Conservation (phyloP, 2,797 vertebrate species). For the Tarsius wallacei region DNA sequence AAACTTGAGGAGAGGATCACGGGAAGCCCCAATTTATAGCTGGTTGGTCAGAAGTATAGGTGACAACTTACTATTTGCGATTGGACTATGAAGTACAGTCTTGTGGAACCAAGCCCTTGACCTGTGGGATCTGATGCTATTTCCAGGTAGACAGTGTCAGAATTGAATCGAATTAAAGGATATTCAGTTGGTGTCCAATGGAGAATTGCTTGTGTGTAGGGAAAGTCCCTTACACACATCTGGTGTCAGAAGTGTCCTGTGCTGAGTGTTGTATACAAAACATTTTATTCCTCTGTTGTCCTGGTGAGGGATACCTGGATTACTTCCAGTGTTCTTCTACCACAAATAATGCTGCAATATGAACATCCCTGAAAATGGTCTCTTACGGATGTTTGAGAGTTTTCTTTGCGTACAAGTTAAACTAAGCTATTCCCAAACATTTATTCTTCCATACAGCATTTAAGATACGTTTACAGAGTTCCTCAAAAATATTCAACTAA, state of each 20-base stretch:
- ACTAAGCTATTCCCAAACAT: background rate
- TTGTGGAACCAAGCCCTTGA: no score
- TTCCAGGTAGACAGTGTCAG: no score
- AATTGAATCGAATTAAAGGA: background rate
- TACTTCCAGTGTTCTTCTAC: background rate
- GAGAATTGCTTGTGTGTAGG: background rate
- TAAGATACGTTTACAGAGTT: background rate
- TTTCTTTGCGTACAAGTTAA: background rate
- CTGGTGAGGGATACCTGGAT: background rate
- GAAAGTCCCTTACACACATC: background rate
- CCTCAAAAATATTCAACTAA: constrained; percentile 31
- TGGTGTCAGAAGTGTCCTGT: background rate
- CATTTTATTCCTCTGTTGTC: background rate
- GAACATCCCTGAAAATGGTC: background rate
- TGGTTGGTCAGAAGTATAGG: no score
- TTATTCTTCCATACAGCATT: background rate
- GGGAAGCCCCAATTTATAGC: background rate
- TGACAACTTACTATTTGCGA: no score
- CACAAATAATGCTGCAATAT: background rate
- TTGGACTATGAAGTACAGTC: no score
- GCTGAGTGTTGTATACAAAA: background rate
- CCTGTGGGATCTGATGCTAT: no score
- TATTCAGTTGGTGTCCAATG: background rate
- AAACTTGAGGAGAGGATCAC: background rate
- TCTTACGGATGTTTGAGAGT: background rate